Evolutionary conservation across 2,797 vertebrate genomes (phyloP).

Genomic region (Dendrocincla fuliginosa): DNA sequence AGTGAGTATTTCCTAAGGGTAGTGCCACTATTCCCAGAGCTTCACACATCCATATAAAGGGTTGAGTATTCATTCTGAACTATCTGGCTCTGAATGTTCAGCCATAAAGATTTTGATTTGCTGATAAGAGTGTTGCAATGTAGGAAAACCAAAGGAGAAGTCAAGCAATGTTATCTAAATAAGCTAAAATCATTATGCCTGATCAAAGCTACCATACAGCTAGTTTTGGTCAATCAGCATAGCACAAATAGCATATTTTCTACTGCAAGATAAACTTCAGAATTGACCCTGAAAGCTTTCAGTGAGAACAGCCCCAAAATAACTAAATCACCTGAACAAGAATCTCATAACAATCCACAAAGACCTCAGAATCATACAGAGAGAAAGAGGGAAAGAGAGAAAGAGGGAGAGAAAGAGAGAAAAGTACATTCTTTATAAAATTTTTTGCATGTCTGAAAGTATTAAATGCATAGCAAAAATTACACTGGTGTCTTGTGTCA

Average conservation of each 20-base stretch:
- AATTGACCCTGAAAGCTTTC: background rate
- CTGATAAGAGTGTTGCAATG: slow-evolving; percentile 17
- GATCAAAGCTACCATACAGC: slow-evolving; percentile 21
- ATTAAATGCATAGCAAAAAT: slow-evolving; percentile 11
- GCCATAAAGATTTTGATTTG: slow-evolving; percentile 46
- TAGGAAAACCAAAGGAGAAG: slow-evolving; percentile 35
- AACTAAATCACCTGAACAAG: background rate
- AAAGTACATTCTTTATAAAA: background rate
- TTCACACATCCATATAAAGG: slow-evolving; percentile 26
- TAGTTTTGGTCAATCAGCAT: background rate
- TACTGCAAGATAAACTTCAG: background rate
- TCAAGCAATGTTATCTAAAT: background rate
- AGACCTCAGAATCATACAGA: background rate
- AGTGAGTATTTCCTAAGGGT: slow-evolving; percentile 45
- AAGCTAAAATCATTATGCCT: slow-evolving; percentile 36
- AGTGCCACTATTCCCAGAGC: slow-evolving; percentile 16
- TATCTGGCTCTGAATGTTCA: slow-evolving; percentile 28
- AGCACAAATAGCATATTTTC: background rate
- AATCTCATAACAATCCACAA: background rate
- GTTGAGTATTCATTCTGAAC: slow-evolving; percentile 28
- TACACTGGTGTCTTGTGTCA: background rate
- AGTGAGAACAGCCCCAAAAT: background rate
- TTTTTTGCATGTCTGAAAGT: background rate
- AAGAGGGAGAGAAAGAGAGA: background rate
- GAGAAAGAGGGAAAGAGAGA: background rate